A percentile compares a stretch with the other conserved stretches of the same genome.
phyloP scores from a whole-genome alignment of 2,113 vertebrate species.

The Galeopterus variegatus region DNA sequence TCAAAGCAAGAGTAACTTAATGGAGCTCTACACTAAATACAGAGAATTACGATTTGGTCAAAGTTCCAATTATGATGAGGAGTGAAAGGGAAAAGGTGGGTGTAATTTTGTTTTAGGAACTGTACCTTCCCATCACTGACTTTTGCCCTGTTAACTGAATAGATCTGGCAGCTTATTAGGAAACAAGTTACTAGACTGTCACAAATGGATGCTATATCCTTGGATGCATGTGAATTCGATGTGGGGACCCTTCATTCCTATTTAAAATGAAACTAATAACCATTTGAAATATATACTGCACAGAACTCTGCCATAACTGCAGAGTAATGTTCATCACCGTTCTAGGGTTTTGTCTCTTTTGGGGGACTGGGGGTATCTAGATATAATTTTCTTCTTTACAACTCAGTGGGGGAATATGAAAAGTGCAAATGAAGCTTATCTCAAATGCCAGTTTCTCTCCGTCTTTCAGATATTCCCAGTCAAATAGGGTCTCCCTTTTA shows the following conservation, averaged over 20 bases:
- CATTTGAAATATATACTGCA: neutral
- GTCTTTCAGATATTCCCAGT: neutral
- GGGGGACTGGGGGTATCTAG: fast-evolving
- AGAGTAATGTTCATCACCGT: neutral
- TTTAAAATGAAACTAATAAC: neutral
- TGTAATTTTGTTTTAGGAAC: neutral
- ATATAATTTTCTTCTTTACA: neutral
- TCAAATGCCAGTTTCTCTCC: neutral
- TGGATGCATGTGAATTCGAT: neutral
- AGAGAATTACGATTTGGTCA: conserved; percentile 62
- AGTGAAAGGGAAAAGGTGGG: neutral
- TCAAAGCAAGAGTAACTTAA: conserved; percentile 44
- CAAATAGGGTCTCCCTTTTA: neutral
- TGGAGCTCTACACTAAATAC: neutral
- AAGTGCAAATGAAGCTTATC: neutral
- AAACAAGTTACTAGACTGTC: neutral
- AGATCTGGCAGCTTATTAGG: neutral
- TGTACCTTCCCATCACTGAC: neutral
- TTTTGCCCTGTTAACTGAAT: neutral
- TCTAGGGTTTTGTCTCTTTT: neutral
- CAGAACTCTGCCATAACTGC: neutral
- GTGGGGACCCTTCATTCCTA: neutral
- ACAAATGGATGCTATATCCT: neutral
- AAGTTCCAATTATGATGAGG: conserved; percentile 15
- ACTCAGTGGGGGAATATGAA: neutral